These are phyloP conservation scores for Sebastes fasciatus DNA, from an alignment of 2,113 vertebrate species.

Conservation along the genomic window DNA sequence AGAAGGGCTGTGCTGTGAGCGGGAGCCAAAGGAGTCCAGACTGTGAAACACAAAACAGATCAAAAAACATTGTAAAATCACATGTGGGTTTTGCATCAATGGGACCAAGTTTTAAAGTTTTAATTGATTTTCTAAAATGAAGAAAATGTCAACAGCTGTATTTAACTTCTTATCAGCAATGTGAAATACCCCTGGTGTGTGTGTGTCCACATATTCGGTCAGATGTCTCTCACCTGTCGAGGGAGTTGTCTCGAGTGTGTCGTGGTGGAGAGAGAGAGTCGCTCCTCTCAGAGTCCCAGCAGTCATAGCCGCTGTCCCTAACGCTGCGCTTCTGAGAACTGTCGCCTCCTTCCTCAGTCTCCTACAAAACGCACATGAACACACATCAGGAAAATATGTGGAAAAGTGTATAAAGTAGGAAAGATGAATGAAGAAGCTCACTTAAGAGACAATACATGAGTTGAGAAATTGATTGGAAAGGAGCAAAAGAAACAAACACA, in stretches of 20 bases:
- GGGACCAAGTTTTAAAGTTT: neutral
- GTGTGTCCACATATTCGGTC: neutral
- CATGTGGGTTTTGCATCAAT: neutral
- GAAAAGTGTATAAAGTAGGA: neutral
- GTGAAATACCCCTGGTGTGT: neutral
- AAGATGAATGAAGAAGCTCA: neutral
- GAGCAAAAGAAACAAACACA: neutral
- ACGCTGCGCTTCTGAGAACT: conserved; percentile 89
- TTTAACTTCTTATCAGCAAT: neutral
- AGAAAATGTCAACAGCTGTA: neutral
- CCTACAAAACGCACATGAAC: conserved; percentile 56
- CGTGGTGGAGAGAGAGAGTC: conserved; percentile 95
- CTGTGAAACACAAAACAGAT: conserved; percentile 84
- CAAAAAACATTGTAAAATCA: neutral
- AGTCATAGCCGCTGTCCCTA: conserved; percentile 98
- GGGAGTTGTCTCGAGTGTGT: conserved; percentile 94
- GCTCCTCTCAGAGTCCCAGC: conserved; percentile 96
- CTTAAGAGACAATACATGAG: neutral
- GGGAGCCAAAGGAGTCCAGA: conserved; percentile 96
- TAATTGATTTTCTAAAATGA: neutral
- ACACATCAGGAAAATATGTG: neutral
- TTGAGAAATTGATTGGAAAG: no score
- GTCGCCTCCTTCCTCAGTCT: conserved; percentile 88
- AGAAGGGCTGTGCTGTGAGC: conserved; percentile 94
- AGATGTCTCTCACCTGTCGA: conserved; percentile 77